Evolutionary conservation across 2,888 invertebrate species (phyloP).

Genomic region (Dynastes maya): DNA sequence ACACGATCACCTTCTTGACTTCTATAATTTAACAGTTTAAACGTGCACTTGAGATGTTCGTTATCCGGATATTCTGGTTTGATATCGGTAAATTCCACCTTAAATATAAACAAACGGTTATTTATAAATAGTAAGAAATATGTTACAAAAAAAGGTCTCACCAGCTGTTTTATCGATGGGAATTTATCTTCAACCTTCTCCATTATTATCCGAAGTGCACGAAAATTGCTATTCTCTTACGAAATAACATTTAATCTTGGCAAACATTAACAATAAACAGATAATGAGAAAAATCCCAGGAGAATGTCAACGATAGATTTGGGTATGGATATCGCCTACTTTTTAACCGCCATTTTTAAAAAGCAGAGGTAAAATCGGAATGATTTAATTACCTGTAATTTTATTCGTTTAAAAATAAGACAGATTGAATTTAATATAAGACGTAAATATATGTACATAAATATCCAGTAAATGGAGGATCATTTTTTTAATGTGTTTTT

Average conservation of each 20-base stretch:
- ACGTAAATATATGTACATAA: too few relatives aligned
- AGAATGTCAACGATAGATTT: not conserved
- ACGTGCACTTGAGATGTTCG: constrained; percentile 63
- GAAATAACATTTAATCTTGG: not conserved
- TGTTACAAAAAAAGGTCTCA: constrained; percentile 34
- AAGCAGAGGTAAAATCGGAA: not conserved
- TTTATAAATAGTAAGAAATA: constrained; percentile 12
- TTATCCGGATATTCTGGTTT: constrained; percentile 63
- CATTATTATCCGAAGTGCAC: constrained; percentile 15
- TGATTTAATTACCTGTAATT: too few relatives aligned
- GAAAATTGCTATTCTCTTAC: not conserved
- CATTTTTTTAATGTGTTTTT: too few relatives aligned
- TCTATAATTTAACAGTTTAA: constrained; percentile 62
- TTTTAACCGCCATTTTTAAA: constrained; percentile 2
- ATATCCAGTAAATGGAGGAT: too few relatives aligned
- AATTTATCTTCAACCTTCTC: constrained; percentile 35
- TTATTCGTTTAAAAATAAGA: too few relatives aligned
- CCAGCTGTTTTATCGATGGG: constrained; percentile 47
- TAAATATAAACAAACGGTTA: constrained; percentile 33
- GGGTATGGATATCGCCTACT: not conserved
- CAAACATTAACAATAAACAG: not conserved
- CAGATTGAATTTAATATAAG: too few relatives aligned
- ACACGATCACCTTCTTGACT: constrained; percentile 66
- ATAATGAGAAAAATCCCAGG: constrained; percentile 8
- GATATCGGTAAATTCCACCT: constrained; percentile 64